Conservation (phyloP, 2,113 vertebrate species). For the Sciurus niger region DNA sequence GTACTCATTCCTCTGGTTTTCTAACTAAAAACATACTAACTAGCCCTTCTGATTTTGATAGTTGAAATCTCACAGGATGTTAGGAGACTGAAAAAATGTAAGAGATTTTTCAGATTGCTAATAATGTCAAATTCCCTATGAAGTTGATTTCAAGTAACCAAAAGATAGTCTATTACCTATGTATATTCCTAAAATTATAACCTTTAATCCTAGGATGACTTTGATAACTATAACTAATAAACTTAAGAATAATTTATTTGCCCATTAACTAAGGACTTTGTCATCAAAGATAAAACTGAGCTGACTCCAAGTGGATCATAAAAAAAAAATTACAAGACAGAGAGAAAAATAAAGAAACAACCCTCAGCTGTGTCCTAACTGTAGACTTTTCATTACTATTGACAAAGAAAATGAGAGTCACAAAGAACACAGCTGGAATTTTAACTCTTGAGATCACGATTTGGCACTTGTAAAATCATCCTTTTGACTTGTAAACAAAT, state of each 20-base stretch:
- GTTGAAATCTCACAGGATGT: not conserved
- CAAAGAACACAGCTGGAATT: slow-evolving; percentile 81
- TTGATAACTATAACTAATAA: slow-evolving; percentile 35
- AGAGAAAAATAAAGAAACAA: not conserved
- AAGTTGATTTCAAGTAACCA: slow-evolving; percentile 10
- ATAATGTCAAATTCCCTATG: slow-evolving; percentile 26
- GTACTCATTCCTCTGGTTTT: not conserved
- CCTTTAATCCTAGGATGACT: not conserved
- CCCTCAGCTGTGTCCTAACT: slow-evolving; percentile 70
- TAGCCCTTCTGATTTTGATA: not conserved
- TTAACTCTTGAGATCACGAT: slow-evolving; percentile 78
- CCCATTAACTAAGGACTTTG: slow-evolving; percentile 32
- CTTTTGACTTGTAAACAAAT: slow-evolving; percentile 81
- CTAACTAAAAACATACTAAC: not conserved
- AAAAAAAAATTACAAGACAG: not conserved
- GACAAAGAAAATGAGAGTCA: slow-evolving; percentile 70
- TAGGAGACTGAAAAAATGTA: not conserved
- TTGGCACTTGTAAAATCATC: slow-evolving; percentile 77
- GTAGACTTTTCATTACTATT: slow-evolving; percentile 60
- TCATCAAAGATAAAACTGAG: slow-evolving; percentile 36
- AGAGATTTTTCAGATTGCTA: slow-evolving; percentile 38
- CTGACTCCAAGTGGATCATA: slow-evolving; percentile 22
- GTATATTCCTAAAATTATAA: slow-evolving; percentile 8
- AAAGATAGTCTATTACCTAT: not conserved
- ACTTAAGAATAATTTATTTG: slow-evolving; percentile 46